phyloP scores from a whole-genome alignment of 2,113 vertebrate genomes.

The Chaenogobius annularis region DNA sequence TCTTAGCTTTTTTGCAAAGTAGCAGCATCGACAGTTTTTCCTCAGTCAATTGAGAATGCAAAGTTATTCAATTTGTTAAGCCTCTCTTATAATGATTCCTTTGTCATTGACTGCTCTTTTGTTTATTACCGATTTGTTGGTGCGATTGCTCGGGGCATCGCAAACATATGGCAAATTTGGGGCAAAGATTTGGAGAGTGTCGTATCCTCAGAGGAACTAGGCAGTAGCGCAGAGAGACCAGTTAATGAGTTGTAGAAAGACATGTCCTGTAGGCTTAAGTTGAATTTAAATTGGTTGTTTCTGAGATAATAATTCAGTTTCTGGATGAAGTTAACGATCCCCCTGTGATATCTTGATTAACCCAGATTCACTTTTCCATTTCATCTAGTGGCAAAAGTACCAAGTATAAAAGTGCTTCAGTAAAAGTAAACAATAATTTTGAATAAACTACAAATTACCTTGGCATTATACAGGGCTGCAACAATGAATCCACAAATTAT shows the following conservation, averaged over 20 bases:
- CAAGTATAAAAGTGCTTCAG: not conserved
- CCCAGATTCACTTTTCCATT: not conserved
- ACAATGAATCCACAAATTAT: too few relatives aligned
- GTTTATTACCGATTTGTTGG: conserved; percentile 20
- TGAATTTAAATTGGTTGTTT: conserved; percentile 9
- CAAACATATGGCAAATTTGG: conserved; percentile 56
- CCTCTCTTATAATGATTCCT: not conserved
- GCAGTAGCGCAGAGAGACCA: conserved; percentile 1
- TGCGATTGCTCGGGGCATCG: conserved; percentile 40
- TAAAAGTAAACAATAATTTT: too few relatives aligned
- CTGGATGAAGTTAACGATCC: conserved; percentile 9
- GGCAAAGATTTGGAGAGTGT: conserved; percentile 47
- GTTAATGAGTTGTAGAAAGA: conserved; percentile 12
- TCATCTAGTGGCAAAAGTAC: not conserved
- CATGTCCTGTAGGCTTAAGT: conserved; percentile 5
- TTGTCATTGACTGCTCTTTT: not conserved
- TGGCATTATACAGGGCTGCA: not conserved
- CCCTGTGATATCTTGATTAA: conserved; percentile 11
- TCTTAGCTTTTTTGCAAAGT: conserved; percentile 42
- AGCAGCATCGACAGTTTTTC: conserved; percentile 51
- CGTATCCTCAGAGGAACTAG: conserved; percentile 35
- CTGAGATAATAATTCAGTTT: conserved; percentile 1
- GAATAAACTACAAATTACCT: not conserved
- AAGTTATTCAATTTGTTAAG: conserved; percentile 8
- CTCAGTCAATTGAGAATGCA: conserved; percentile 31